These are phyloP conservation scores for Sorex araneus DNA, from an alignment of 2,113 vertebrate genomes.

Conservation along the genomic window DNA sequence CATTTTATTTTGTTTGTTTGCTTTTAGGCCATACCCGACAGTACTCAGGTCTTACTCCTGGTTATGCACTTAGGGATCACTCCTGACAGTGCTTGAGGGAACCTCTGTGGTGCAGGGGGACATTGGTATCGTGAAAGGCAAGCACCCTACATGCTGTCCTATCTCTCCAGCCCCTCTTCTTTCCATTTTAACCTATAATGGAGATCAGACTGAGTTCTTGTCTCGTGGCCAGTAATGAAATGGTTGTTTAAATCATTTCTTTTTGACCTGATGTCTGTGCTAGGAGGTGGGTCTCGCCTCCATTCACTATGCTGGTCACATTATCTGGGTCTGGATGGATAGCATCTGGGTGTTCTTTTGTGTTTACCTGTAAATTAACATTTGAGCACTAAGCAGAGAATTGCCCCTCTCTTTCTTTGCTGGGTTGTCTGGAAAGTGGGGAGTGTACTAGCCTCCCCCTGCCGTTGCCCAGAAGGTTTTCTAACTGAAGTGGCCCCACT, in stretches of 20 bases:
- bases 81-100: too few relatives aligned
- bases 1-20: background rate
- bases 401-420: background rate
- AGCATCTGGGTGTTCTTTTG: background rate
- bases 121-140: too few relatives aligned
- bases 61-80: too few relatives aligned
- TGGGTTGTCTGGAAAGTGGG: background rate
- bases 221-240: conserved; percentile 28
- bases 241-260: conserved; percentile 24
- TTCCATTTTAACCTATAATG: background rate
- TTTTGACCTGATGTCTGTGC: conserved; percentile 20
- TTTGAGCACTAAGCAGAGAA: background rate
- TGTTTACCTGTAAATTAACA: background rate
- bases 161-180: too few relatives aligned
- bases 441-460: background rate
- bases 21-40: too few relatives aligned
- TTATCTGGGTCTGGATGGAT: background rate
- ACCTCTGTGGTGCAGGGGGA: too few relatives aligned
- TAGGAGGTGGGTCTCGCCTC: background rate
- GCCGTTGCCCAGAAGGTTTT: background rate
- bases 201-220: conserved; percentile 22
- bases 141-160: too few relatives aligned
- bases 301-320: background rate
- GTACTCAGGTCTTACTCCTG: too few relatives aligned
- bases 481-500: background rate